Evolutionary conservation across 2,888 invertebrate genomes (phyloP).

Genomic region (Cloeon dipterum): DNA sequence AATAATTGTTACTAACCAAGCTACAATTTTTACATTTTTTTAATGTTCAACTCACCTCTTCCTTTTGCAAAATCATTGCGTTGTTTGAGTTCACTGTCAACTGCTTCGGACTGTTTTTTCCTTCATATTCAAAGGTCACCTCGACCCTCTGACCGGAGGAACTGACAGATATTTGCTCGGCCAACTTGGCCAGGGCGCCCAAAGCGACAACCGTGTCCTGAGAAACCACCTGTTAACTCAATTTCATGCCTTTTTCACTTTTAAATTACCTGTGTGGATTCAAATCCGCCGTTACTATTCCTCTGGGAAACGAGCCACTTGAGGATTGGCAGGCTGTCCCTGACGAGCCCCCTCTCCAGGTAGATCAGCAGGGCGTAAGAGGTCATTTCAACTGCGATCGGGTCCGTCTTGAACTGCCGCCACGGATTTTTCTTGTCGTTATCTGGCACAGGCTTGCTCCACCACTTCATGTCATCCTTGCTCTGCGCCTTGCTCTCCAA

Average conservation of each 20-base stretch:
- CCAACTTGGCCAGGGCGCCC: slow-evolving; percentile 41
- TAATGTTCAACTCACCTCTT: slow-evolving; percentile 29
- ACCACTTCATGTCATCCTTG: slow-evolving; percentile 44
- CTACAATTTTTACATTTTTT: slow-evolving; percentile 1
- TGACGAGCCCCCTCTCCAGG: slow-evolving; percentile 22
- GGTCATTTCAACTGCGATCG: slow-evolving; percentile 66
- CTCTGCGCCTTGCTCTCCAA: slow-evolving; percentile 27
- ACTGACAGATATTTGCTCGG: slow-evolving; percentile 14
- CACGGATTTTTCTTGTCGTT: slow-evolving; percentile 38
- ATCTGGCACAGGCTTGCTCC: slow-evolving; percentile 38
- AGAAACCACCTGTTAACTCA: slow-evolving; percentile 6
- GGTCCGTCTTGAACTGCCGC: slow-evolving; percentile 32
- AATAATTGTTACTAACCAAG: too few species aligned
- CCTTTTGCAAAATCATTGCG: slow-evolving; percentile 58
- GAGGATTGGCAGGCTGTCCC: slow-evolving; percentile 36
- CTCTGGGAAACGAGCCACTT: slow-evolving; percentile 49
- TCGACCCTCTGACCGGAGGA: not conserved
- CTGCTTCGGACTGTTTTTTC: slow-evolving; percentile 15
- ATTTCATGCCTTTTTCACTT: too few species aligned
- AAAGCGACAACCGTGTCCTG: slow-evolving; percentile 54
- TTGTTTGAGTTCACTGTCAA: slow-evolving; percentile 54
- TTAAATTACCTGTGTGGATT: slow-evolving; percentile 25
- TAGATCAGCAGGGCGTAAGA: slow-evolving; percentile 64
- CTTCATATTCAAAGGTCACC: slow-evolving; percentile 19
- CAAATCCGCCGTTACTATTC: slow-evolving; percentile 44